Conservation (phyloP, 2,888 invertebrate species). For the Mesopsocus fuscifrons region DNA sequence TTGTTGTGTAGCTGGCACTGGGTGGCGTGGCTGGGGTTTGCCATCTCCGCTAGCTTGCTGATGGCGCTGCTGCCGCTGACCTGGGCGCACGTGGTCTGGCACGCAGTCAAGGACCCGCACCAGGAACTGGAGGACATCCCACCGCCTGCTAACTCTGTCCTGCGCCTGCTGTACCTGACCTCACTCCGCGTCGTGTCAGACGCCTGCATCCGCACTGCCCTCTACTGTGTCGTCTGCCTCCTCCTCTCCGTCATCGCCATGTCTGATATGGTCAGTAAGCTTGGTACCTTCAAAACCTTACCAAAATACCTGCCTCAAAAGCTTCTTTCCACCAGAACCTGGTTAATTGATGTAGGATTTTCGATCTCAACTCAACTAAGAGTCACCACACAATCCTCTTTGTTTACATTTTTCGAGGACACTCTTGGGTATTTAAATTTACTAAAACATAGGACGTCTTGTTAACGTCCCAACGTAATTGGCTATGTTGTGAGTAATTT, state of each 20-base stretch:
- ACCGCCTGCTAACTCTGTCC: slow-evolving; percentile 32
- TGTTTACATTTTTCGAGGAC: no score
- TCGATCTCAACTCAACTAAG: no score
- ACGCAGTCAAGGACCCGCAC: slow-evolving; percentile 27
- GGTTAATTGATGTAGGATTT: no score
- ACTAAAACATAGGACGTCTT: no score
- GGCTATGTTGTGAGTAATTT: no score
- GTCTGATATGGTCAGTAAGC: slow-evolving; percentile 35
- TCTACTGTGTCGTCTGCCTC: slow-evolving; percentile 46
- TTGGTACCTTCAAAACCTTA: no score
- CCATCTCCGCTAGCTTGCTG: slow-evolving; percentile 27
- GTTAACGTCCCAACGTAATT: no score
- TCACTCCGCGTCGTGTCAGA: slow-evolving; percentile 42
- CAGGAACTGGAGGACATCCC: slow-evolving; percentile 30
- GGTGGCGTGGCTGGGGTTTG: slow-evolving; percentile 29
- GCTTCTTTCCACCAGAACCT: no score
- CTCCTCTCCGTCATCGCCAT: slow-evolving; percentile 44
- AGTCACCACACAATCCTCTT: no score
- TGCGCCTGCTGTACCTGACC: slow-evolving; percentile 37
- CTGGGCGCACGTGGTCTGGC: slow-evolving; percentile 61
- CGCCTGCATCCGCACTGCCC: slow-evolving; percentile 35
- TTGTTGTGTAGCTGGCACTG: no score
- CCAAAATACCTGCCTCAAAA: no score
- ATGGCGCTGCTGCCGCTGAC: slow-evolving; percentile 43
- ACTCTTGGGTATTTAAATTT: no score